These are phyloP conservation scores for Amblyraja radiata DNA, from an alignment of 2,797 vertebrate species.

Conservation along the genomic window DNA sequence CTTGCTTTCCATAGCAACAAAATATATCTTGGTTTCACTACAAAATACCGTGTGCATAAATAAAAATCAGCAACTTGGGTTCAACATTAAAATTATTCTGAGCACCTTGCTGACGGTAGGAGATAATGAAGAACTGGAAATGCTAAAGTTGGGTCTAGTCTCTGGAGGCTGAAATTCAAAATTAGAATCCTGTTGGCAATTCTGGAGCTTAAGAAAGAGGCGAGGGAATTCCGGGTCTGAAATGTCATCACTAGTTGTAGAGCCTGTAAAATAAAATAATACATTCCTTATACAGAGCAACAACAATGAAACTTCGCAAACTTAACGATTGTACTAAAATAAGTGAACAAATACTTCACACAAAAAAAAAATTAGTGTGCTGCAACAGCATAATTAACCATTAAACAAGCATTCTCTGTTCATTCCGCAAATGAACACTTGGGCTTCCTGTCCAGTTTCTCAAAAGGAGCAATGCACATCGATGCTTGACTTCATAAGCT, in stretches of 20 bases:
- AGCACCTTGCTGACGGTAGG: neutral
- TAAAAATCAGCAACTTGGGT: neutral
- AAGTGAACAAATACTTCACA: neutral
- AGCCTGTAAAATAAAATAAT: constrained; percentile 40
- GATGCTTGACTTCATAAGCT: no score
- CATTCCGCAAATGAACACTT: neutral
- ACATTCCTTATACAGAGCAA: neutral
- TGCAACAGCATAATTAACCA: neutral
- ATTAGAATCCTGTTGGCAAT: neutral
- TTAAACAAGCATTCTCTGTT: neutral
- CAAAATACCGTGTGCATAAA: neutral
- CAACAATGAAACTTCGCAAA: neutral
- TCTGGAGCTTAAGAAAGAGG: constrained; percentile 44
- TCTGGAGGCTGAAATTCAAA: constrained; percentile 48
- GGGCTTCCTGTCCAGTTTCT: no score
- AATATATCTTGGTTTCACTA: neutral
- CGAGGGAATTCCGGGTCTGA: constrained; percentile 47
- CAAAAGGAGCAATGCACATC: no score
- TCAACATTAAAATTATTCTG: neutral
- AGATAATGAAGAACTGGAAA: neutral
- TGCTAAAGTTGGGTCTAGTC: neutral
- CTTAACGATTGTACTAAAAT: neutral
- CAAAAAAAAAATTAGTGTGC: neutral
- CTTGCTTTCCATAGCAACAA: no score
- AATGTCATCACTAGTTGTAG: constrained; percentile 47